Evolutionary conservation across 2,888 invertebrate genomes (phyloP).

Genomic region (Mechanitis messenoides): DNA sequence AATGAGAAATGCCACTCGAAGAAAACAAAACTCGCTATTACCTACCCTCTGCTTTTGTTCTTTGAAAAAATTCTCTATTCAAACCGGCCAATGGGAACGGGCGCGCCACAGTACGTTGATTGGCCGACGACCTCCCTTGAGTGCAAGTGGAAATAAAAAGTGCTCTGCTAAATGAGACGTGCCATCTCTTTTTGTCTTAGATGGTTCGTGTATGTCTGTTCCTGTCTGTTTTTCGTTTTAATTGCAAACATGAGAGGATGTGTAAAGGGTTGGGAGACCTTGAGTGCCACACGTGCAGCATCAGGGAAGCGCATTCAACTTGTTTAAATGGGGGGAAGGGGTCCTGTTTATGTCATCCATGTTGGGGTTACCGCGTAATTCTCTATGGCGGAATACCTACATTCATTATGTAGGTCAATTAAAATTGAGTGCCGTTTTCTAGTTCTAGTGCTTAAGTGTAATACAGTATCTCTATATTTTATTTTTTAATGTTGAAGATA

Average conservation of each 20-base stretch:
- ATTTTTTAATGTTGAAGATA: slow-evolving; percentile 2
- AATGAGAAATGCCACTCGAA: slow-evolving; percentile 69
- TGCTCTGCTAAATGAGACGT: slow-evolving; percentile 70
- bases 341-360: slow-evolving; percentile 58
- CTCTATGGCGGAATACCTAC: slow-evolving; percentile 31
- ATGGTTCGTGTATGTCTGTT: slow-evolving; percentile 44
- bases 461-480: slow-evolving; percentile 3
- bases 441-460: slow-evolving; percentile 19
- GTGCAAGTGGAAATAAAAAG: slow-evolving; percentile 73
- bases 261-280: slow-evolving; percentile 72
- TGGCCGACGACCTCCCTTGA: slow-evolving; percentile 73
- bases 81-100: slow-evolving; percentile 72
- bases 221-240: slow-evolving; percentile 71
- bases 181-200: slow-evolving; percentile 55
- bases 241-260: slow-evolving; percentile 73
- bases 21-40: slow-evolving; percentile 74
- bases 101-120: slow-evolving; percentile 69
- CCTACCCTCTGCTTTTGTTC: slow-evolving; percentile 72
- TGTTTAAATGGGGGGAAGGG: slow-evolving; percentile 61
- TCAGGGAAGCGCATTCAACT: slow-evolving; percentile 64
- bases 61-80: slow-evolving; percentile 70
- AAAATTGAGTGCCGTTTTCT: slow-evolving; percentile 24
- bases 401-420: slow-evolving; percentile 40
- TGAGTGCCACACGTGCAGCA: slow-evolving; percentile 73
- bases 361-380: slow-evolving; percentile 36